Percentiles rank a stretch among this genome's conserved stretches.
phyloP scores from a whole-genome alignment of 1,140 invertebrate genomes.

The Drosophila funebris region DNA sequence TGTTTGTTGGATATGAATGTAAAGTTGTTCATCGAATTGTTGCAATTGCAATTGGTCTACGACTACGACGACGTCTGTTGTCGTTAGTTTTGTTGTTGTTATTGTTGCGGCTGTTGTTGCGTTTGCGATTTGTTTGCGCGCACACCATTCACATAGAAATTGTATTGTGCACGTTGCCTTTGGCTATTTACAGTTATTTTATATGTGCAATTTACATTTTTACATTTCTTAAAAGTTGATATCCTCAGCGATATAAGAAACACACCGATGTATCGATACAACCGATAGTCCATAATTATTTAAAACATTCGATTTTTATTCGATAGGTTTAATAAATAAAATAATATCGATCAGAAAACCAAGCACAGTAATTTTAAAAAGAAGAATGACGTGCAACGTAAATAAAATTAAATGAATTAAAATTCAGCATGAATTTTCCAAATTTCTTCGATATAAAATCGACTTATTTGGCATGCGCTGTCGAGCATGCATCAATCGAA shows the following conservation, averaged over 20 bases:
- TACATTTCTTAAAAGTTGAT: conserved; percentile 73
- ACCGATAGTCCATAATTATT: conserved; percentile 15
- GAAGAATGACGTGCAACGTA: no score
- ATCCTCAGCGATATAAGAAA: conserved; percentile 53
- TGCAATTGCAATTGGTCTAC: conserved; percentile 71
- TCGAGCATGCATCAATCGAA: not conserved
- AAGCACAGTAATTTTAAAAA: no score
- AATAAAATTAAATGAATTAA: no score
- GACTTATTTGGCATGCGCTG: not conserved
- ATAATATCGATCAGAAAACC: no score
- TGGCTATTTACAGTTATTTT: conserved; percentile 57
- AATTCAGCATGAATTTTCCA: no score
- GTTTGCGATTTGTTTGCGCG: conserved; percentile 57
- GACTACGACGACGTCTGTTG: conserved; percentile 39
- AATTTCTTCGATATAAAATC: not conserved
- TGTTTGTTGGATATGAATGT: conserved; percentile 49
- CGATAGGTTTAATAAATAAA: not conserved
- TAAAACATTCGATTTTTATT: conserved; percentile 12
- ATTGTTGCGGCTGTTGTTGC: conserved; percentile 52
- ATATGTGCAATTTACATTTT: conserved; percentile 72
- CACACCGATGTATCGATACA: conserved; percentile 44
- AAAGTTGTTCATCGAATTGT: conserved; percentile 64
- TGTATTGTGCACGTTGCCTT: conserved; percentile 56
- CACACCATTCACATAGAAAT: conserved; percentile 48
- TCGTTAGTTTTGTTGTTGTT: conserved; percentile 55